Percentiles rank a stretch among this genome's conserved stretches.
Conservation (phyloP, 2,113 vertebrate genomes). For the Gulo gulo region DNA sequence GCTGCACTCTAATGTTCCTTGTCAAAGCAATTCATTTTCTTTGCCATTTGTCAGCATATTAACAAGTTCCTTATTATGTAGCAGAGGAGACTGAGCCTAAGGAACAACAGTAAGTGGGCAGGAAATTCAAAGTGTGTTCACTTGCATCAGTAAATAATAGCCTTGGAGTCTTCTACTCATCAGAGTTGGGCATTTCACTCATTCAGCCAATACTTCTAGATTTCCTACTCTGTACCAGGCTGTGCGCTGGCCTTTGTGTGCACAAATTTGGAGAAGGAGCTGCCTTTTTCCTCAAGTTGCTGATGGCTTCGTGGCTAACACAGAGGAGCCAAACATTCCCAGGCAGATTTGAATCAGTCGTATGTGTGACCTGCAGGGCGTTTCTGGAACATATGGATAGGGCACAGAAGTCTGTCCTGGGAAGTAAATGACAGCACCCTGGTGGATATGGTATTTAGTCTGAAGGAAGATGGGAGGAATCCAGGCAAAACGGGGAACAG, state of each 20-base stretch:
- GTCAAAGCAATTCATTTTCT: conserved; percentile 62
- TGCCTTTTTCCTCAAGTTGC: not conserved
- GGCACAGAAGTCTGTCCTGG: not conserved
- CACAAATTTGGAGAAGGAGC: not conserved
- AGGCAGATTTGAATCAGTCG: not conserved
- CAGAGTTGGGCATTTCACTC: not conserved
- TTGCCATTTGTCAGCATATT: conserved; percentile 44
- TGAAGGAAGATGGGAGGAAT: not conserved
- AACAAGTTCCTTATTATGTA: conserved; percentile 45
- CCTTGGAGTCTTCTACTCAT: not conserved
- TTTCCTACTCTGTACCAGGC: not conserved
- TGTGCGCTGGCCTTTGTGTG: not conserved
- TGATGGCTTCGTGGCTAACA: not conserved
- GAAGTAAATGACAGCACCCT: not conserved
- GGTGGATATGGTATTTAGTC: not conserved
- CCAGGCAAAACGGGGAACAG: not conserved
- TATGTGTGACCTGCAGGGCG: not conserved
- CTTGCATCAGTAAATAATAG: not conserved
- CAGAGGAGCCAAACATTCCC: not conserved
- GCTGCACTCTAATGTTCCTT: conserved; percentile 25
- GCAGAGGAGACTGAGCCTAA: not conserved
- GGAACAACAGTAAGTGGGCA: conserved; percentile 22
- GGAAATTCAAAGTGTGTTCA: not conserved
- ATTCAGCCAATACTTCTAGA: not conserved
- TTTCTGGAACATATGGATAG: not conserved